Conservation (phyloP, 2,797 vertebrate genomes). For the Tolypeutes matacus region DNA sequence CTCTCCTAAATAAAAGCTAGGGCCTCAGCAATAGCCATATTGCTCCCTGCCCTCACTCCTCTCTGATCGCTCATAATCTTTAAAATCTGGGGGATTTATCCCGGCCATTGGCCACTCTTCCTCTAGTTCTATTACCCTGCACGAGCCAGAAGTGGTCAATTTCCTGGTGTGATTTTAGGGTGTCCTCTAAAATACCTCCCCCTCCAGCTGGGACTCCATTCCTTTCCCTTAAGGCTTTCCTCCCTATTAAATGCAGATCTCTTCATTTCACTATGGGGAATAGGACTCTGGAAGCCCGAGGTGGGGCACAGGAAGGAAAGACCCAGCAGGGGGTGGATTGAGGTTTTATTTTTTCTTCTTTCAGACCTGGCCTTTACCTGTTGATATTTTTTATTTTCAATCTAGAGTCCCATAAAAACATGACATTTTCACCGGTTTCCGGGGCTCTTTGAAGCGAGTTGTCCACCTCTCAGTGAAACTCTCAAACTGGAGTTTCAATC, state of each 20-base stretch:
- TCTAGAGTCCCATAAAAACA: constrained; percentile 3
- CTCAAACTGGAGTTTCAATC: background rate
- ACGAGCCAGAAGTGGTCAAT: background rate
- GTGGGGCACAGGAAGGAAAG: background rate
- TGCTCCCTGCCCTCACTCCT: background rate
- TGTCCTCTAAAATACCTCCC: background rate
- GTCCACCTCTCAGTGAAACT: accelerated
- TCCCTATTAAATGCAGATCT: background rate
- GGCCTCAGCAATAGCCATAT: background rate
- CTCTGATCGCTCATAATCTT: background rate
- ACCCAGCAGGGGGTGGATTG: too few species aligned
- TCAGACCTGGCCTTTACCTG: background rate
- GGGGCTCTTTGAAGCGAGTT: background rate
- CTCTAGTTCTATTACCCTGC: background rate
- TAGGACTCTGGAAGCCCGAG: background rate
- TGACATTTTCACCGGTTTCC: background rate
- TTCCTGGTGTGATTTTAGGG: background rate
- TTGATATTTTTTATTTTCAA: background rate
- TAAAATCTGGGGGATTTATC: background rate
- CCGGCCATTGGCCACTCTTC: background rate
- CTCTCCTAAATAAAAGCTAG: background rate
- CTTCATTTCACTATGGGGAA: background rate
- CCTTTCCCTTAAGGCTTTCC: background rate
- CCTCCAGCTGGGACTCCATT: background rate
- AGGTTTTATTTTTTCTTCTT: background rate